Conservation (phyloP, 2,888 invertebrate genomes). For the Thereva unica region DNA sequence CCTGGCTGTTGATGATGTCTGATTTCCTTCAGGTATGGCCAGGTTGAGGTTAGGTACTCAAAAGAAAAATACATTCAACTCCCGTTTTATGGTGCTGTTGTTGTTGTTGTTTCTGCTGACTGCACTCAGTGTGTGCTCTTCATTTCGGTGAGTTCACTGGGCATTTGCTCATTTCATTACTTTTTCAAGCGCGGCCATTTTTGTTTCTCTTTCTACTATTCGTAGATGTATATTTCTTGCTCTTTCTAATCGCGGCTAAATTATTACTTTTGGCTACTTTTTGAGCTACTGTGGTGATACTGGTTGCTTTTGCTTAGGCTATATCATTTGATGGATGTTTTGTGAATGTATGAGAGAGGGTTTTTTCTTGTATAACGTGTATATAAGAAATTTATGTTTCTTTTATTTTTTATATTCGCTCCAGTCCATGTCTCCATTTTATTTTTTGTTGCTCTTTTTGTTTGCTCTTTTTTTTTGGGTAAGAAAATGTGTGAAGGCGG, state of each 20-base stretch:
- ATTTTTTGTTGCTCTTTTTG: constrained; percentile 14
- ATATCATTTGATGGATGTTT: background rate
- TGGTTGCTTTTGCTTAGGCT: constrained; percentile 17
- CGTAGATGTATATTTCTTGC: background rate
- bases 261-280: constrained; percentile 29
- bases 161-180: constrained; percentile 32
- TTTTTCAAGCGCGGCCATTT: constrained; percentile 6
- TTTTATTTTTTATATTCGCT: constrained; percentile 23
- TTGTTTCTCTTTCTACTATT: constrained; percentile 6
- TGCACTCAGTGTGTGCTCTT: constrained; percentile 25
- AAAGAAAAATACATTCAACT: constrained; percentile 3
- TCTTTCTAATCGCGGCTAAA: constrained; percentile 8
- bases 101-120: background rate
- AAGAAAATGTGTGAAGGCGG: constrained; percentile 24
- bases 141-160: constrained; percentile 14
- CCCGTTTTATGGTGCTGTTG: background rate
- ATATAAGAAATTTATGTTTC: background rate
- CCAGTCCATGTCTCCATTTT: background rate
- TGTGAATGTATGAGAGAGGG: background rate
- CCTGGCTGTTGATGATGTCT: too few species aligned
- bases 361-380: too few species aligned
- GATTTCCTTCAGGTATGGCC: too few species aligned
- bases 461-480: too few species aligned
- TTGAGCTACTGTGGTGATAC: constrained; percentile 29
- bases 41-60: too few species aligned